Evolutionary conservation across 1,140 invertebrate species (phyloP), one percentile per base, ranked within the genome.

Genomic region (Orchesella cincta): DNA sequence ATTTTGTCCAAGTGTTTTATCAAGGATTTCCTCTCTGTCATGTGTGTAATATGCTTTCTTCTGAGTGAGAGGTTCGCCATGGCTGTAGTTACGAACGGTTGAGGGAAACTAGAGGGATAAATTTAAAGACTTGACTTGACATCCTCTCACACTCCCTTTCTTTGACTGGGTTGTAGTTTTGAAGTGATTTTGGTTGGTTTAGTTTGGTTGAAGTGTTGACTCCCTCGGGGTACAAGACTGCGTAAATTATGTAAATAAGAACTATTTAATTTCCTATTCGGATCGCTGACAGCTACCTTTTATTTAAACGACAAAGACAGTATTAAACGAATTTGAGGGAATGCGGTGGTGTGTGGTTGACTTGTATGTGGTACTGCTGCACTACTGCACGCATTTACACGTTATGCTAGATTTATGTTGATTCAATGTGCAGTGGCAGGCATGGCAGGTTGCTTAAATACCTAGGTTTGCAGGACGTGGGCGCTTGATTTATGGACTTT

Each of bases 221-320:
- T 31, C 62, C 31, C 62, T 67, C 2, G n/a, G 62, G 28, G 26
- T 33, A 67, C 62, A 67, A 67, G 31, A 67, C 28, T 67, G 26
- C 31, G 62, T 67, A 67, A 67, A 67, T 67, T 67, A 67, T 67
- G 62, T 33, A 67, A 67, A 67, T 67, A 67, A 67, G 31, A 23
- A 26, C 33, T 67, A 33, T 33, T 67, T 67, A 67, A 67, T 67
- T 67, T 33, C 31, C 62, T 29, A 33, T 67, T 67, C 33, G 62
- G 33, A 31, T 31, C n/a, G 62, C 29, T 67, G 62, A 67, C 62
- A 67, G 62, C 54, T 18, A 20, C 39, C 8, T 8, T 46, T 20
- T 20, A 46, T 20, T 20, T n/a, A 12, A n/a, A 23, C 54, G 54
- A 33, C 62, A 67, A 31, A 67, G 62, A 67, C 2, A 67, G 31